Base-by-base conservation (phyloP, 2,113 vertebrate species). In the Proterorhinus semilunaris region DNA sequence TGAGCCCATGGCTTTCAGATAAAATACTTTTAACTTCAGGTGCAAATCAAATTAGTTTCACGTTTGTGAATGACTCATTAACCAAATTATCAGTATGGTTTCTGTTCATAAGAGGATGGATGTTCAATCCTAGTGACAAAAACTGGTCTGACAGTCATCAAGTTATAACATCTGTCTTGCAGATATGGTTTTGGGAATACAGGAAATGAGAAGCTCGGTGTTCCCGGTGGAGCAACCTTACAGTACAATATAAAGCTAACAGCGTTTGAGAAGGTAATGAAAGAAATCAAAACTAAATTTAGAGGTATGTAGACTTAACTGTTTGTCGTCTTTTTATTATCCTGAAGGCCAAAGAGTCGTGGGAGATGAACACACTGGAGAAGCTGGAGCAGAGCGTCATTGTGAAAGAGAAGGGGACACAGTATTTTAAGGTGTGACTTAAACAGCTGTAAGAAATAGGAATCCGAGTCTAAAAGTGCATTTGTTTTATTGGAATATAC, bases 321-420 rank as follows among this genome's bases (percentile, higher is more conserved):
- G 1, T n/a, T 1, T 67, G 8, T 2, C 52, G 5, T 10, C 4
- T 45, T 2, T 52, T 47, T 57, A 8, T 1, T 62, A 69, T 36
- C 46, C n/a, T 68, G 65, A 62, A 98, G 97, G 95, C 96, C 15
- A 99, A 98, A 74, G 96, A 98, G 63, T 96, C 96, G 0, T 99
- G 98, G 98, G 96, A 99, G 85, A 98, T 99, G 98, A 98, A 93
- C 83, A 89, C 93, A 0, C 76, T 76, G 50, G 98, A 99, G 88
- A 99, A 99, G 85, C 68, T 99, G 83, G 96, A 98, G 44, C 98
- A 99, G 88, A 95, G 96, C 62, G 0, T 11, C 69, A 95, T 99
- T 42, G 94, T 97, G 69, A 99, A 99, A 85, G 96, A 98, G 76
- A 96, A 95, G 61, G 98, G 98, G 83, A 99, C 97, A 3, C 92